Base-by-base conservation (phyloP, 2,797 vertebrate species). In the Yasuhikotakia modesta region DNA sequence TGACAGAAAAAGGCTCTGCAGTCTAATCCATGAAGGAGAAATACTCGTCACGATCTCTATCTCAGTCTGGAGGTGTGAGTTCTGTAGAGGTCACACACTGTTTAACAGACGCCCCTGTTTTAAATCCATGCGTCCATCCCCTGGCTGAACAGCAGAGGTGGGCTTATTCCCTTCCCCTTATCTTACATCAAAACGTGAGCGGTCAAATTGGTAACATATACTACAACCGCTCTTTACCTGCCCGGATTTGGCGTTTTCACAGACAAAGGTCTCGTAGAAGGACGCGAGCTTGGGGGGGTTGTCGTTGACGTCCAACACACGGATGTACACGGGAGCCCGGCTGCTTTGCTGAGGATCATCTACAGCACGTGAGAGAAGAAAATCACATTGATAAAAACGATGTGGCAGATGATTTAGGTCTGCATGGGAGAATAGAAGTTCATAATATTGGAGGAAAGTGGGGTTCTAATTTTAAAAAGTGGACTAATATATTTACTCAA, bases 231-330 rank as follows among this genome's bases (percentile, higher is more conserved):
- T 64, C 43, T 81, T 83, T 91, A 99, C 97, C 96, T 98, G 96
- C 27, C 95, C 95, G 30, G 92, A 91, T 87, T 95, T 97, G 63
- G 94, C 95, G 66, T 94, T 96, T 92, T 99, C 97, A 81, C 97
- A 99, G 86, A 98, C 96, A 45, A 94, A 96, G 7, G 95, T 96
- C 87, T 98, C 96, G 0, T 98, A 98, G 78, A 94, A 88, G 64
- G 93, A 89, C 72, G 95, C 93, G 73, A 99, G 96, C 57, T 92
- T 92, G 5, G 97, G 97, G 32, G 96, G 94, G 0, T 99, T 99
- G 92, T 99, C 97, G 71, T 98, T 99, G 88, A 98, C 92, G 84
- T 98, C 97, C 81, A 98, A 90, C 84, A 98, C 88, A 78, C 92
- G 95, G 89, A 99, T 94, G 86, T 93, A 95, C 32, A 98, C 93